phyloP scores from a whole-genome alignment of 2,113 vertebrate species.

The Enhydra lutris region DNA sequence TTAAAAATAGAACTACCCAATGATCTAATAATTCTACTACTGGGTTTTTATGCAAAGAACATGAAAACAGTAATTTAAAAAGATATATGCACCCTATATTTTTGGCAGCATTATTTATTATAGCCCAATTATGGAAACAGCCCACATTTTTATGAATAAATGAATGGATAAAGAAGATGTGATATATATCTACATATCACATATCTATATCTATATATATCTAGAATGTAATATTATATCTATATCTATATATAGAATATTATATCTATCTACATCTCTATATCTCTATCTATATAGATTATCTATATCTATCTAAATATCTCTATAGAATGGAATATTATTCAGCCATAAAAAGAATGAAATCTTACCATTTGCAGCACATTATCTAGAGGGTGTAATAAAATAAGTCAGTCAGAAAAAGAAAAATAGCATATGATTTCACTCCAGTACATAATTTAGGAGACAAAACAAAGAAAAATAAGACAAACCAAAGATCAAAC shows the following conservation, averaged over 20 bases:
- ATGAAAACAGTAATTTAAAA: not conserved
- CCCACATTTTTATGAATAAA: not conserved
- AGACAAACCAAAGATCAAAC: not conserved
- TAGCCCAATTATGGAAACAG: not conserved
- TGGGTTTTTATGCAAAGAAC: not conserved
- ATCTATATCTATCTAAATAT: not conserved
- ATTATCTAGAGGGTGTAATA: not conserved
- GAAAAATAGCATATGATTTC: not conserved
- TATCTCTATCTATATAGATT: no score
- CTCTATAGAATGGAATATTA: not conserved
- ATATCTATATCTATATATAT: not conserved
- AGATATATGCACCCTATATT: not conserved
- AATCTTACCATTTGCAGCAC: not conserved
- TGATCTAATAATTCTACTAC: not conserved
- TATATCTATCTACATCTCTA: no score
- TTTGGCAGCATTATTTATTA: not conserved
- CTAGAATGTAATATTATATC: not conserved
- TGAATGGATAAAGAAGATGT: not conserved
- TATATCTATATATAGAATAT: no score
- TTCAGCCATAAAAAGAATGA: not conserved
- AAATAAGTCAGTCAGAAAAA: not conserved
- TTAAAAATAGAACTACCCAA: not conserved
- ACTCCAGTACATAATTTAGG: not conserved
- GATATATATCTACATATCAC: not conserved
- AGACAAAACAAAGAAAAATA: not conserved